A percentile compares a stretch with the other conserved stretches of the same genome.
Evolutionary conservation across 2,113 vertebrate genomes (phyloP).

Genomic region (Oriolus oriolus): DNA sequence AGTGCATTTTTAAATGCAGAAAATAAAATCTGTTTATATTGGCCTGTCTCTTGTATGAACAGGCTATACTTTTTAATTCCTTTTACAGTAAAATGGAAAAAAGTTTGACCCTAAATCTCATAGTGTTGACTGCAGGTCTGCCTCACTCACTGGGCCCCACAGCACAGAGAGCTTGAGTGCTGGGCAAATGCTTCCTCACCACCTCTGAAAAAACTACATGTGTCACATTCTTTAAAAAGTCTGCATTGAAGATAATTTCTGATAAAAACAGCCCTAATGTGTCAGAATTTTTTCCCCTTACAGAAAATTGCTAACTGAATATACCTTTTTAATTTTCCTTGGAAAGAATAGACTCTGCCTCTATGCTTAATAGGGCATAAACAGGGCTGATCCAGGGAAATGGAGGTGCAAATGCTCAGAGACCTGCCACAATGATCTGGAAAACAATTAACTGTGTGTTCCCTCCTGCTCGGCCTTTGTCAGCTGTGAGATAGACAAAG

Average conservation of each 20-base stretch:
- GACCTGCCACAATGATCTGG: background rate
- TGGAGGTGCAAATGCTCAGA: background rate
- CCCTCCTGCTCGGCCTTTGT: background rate
- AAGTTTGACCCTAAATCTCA: background rate
- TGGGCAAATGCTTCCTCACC: background rate
- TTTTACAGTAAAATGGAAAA: background rate
- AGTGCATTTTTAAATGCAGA: background rate
- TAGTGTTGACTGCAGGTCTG: background rate
- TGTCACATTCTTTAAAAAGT: background rate
- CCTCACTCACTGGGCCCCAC: background rate
- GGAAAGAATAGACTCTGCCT: background rate
- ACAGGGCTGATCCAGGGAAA: background rate
- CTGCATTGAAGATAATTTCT: background rate
- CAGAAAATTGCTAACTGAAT: background rate
- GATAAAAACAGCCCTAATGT: background rate
- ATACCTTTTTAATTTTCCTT: background rate
- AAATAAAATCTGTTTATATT: background rate
- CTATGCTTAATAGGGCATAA: background rate
- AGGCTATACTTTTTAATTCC: background rate
- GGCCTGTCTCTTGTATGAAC: background rate
- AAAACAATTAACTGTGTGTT: constrained; percentile 38
- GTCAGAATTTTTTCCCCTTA: background rate
- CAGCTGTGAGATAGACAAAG: background rate
- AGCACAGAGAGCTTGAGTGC: background rate
- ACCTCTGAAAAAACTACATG: background rate